Evolutionary conservation across 2,888 invertebrate genomes (phyloP).

Genomic region (Nasonia oneida): DNA sequence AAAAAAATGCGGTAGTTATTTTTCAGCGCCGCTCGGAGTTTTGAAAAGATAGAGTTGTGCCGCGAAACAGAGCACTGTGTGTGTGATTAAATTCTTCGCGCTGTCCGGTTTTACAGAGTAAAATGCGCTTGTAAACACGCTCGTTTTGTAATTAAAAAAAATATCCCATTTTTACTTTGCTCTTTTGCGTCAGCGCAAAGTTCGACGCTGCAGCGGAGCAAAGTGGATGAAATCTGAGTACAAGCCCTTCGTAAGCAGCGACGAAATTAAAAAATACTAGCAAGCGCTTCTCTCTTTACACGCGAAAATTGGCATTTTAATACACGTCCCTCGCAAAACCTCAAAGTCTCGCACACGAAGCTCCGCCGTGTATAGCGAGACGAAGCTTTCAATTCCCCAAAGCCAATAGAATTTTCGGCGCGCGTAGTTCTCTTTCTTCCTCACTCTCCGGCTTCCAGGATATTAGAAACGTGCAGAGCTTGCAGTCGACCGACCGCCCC

Average conservation of each 20-base stretch:
- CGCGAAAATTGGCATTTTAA: slow-evolving; percentile 27
- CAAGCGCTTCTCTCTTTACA: neutral
- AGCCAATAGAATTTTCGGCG: slow-evolving; percentile 62
- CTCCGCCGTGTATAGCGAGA: neutral
- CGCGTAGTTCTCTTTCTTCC: slow-evolving; percentile 49
- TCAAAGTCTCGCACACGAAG: neutral
- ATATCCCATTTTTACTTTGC: too few relatives aligned
- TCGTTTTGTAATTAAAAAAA: too few relatives aligned
- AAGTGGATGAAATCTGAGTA: neutral
- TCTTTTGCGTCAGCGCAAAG: neutral
- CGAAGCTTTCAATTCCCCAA: slow-evolving; percentile 28
- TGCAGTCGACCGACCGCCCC: slow-evolving; percentile 63
- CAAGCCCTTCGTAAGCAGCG: neutral
- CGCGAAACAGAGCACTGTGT: too few relatives aligned
- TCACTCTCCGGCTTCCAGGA: slow-evolving; percentile 63
- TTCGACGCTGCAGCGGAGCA: too few relatives aligned
- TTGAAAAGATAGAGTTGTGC: too few relatives aligned
- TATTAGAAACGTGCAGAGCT: slow-evolving; percentile 75
- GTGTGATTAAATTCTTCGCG: too few relatives aligned
- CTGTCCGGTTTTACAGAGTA: too few relatives aligned
- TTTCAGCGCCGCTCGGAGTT: too few relatives aligned
- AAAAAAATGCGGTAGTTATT: neutral
- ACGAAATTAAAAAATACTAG: neutral
- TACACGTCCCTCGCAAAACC: neutral
- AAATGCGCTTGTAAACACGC: too few relatives aligned